A percentile compares a stretch with the other conserved stretches of the same genome.
Conservation (phyloP, 2,797 vertebrate genomes). For the Coendou prehensilis region DNA sequence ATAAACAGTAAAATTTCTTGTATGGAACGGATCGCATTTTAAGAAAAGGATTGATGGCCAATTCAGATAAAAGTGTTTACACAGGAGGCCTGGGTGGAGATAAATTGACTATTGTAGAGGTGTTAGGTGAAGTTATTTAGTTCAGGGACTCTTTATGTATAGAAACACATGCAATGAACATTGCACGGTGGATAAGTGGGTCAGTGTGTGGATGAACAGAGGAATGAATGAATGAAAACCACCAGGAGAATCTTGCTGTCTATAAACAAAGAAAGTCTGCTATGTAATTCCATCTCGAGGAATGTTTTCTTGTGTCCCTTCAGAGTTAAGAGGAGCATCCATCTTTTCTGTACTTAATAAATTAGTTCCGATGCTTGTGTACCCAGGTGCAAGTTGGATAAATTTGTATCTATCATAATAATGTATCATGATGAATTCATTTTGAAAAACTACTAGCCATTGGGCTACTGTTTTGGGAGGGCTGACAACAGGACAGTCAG, state of each 20-base stretch:
- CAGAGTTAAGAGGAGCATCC: background rate
- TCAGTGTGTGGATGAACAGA: too few species aligned
- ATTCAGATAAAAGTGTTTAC: background rate
- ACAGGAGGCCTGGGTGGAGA: background rate
- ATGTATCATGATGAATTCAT: background rate
- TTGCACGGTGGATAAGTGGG: background rate
- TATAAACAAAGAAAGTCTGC: background rate
- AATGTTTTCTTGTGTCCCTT: background rate
- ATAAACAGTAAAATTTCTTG: background rate
- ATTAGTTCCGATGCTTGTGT: background rate
- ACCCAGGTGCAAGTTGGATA: slow-evolving; percentile 17
- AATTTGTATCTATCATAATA: background rate
- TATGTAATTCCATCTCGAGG: background rate
- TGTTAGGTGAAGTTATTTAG: background rate
- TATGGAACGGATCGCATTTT: background rate
- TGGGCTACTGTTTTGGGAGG: background rate
- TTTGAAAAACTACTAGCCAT: background rate
- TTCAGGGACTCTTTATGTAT: background rate
- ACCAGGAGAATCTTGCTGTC: background rate
- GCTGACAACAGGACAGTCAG: background rate
- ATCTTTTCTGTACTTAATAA: slow-evolving; percentile 67
- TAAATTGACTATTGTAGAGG: background rate
- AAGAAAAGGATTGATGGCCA: background rate
- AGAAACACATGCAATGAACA: slow-evolving; percentile 26
- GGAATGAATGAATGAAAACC: background rate